Base-by-base conservation (phyloP, 2,888 invertebrate species). In the Odiellus spinosus region DNA sequence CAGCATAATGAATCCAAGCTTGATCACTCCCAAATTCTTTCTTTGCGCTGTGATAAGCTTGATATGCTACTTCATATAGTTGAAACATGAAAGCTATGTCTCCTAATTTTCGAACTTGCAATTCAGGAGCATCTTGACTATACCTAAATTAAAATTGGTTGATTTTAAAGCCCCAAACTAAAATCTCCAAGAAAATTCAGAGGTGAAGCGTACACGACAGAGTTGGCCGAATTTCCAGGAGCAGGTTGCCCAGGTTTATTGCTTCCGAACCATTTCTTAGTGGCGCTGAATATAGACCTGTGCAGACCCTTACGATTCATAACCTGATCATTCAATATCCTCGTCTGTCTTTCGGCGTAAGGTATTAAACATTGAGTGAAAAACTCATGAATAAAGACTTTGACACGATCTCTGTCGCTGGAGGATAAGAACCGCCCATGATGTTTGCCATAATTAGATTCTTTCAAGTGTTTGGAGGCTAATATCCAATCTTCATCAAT, bases 1-100 rank as follows among this genome's bases (percentile, higher is more conserved):
- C 91, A 1, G 96, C 93, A 67, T 85, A 93, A 65, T 95, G 86
- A 21, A 93, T 73, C 93, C 93, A 95, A 1, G 96, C 96, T 56
- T 90, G 86, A 64, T 98, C 96, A 1, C 83, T 83, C 62, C 84
- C 85, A 65, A 96, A 96, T 65, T 98, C 98, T 45, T 91, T 76
- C 68, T 96, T 96, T n/a, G 91, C 87, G 38, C 83, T 79, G 67
- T 96, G 91, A 69, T 95, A 98, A 0, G 85, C 78, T 64, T 87
- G 84, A 67, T 86, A 93, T 6, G 95, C 90, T 55, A 85, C 73
- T 55, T 80, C 78, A 69, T 93, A 93, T 62, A 90, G 81, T 3
- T 90, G 86, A 66, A 95, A 90, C 76, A 96, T 79, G 66, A 98
- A 95, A 68, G 90, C 88, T 6, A 98, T 71, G 68, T 98, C 98